Percentiles rank a stretch among this genome's conserved stretches.
phyloP scores from a whole-genome alignment of 2,113 vertebrate genomes.

The Sarotherodon lohbergeri region DNA sequence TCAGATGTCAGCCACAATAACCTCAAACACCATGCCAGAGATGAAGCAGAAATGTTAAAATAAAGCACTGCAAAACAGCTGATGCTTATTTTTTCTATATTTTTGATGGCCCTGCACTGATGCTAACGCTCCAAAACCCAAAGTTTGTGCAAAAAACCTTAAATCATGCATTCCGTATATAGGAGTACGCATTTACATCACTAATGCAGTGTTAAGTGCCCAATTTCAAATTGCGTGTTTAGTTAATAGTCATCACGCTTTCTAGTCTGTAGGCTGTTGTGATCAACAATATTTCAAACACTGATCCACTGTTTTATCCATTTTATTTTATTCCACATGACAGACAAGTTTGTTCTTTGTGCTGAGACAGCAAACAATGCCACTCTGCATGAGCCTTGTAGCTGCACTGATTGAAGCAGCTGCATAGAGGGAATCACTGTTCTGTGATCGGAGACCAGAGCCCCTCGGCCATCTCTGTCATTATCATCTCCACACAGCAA shows the following conservation, averaged over 20 bases:
- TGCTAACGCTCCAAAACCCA: not conserved
- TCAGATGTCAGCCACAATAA: not conserved
- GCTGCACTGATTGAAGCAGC: not conserved
- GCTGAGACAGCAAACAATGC: slow-evolving; percentile 6
- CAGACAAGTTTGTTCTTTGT: not conserved
- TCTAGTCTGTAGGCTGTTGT: not conserved
- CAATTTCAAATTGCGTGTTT: not conserved
- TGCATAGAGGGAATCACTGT: slow-evolving; percentile 20
- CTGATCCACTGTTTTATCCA: not conserved
- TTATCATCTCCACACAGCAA: slow-evolving; percentile 1
- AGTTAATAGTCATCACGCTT: not conserved
- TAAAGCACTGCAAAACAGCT: not conserved
- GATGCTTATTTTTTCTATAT: not conserved
- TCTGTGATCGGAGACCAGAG: slow-evolving; percentile 29
- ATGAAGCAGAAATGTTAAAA: not conserved
- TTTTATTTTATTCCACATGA: not conserved
- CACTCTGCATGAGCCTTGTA: not conserved
- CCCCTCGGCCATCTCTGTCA: slow-evolving; percentile 13
- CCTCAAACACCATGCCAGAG: not conserved
- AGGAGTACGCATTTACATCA: not conserved
- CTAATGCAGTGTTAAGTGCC: not conserved
- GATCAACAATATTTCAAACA: not conserved
- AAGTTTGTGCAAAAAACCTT: not conserved
- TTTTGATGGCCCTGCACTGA: not conserved
- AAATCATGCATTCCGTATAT: not conserved